Evolutionary conservation across 2,797 vertebrate genomes (phyloP), one percentile per base, ranked within the genome.

Genomic region (Cyprinella venusta): DNA sequence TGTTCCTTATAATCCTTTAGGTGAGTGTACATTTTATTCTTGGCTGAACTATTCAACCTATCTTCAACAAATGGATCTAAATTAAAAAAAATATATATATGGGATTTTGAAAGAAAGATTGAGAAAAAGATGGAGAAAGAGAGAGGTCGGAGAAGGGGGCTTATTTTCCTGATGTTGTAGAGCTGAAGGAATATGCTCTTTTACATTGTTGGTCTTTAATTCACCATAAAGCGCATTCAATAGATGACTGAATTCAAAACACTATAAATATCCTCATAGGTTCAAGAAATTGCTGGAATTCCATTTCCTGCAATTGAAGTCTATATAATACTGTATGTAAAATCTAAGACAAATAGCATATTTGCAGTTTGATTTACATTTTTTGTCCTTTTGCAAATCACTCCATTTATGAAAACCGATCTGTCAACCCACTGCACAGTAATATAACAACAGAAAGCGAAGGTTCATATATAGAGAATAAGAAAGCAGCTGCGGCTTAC

Each of bases 151-250:
- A 36, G 50, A 59, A 24, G 16, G 26, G 15, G 5, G 6, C 24
- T 52, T 69, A 68, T 33, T 30, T 33, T n/a, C 3, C 40, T 38
- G 36, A 70, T 24, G 42, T 48, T 36, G 89, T 13, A 61, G 24
- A 30, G 24, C 24, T 26, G 24, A 26, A 30, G 24, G 1, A 15
- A 61, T 85, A 85, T 52, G 76, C 84, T 90, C 59, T 91, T 68
- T 89, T 83, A 87, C 81, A 86, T 90, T 92, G 89, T 90, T 84
- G 69, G 75, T 84, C 81, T 64, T 84, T 90, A 92, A 91, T 86
- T 88, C 89, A 87, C 86, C 85, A 59, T 88, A 84, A 84, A 83
- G 84, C 84, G 36, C 75, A 83, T 54, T 90, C 84, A 92, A 88
- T 84, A 86, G 56, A 52, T 84, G 63, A 56, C 40, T 38, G 24